Conservation (phyloP, 2,888 invertebrate species). For the Ditylenchus weischeri region DNA sequence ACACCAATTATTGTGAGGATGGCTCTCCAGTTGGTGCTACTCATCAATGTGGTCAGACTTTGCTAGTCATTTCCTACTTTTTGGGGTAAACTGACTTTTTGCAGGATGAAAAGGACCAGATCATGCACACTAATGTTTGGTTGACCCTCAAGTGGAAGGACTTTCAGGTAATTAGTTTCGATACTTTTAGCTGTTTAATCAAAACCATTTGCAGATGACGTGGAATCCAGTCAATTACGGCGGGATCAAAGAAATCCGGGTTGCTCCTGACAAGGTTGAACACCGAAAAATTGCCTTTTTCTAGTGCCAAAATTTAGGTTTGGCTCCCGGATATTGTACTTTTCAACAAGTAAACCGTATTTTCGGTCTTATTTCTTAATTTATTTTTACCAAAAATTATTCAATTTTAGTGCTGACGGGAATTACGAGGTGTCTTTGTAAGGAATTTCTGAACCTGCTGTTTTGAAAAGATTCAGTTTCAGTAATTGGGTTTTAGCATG, state of each 20-base stretch:
- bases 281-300: too few species aligned
- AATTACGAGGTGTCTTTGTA: slow-evolving; percentile 91
- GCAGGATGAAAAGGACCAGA: slow-evolving; percentile 61
- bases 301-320: slow-evolving; percentile 11
- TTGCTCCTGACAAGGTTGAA: slow-evolving; percentile 60
- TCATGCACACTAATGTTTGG: slow-evolving; percentile 62
- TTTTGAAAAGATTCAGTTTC: too few species aligned
- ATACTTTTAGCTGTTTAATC: slow-evolving; percentile 29
- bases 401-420: slow-evolving; percentile 84
- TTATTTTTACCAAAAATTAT: not conserved
- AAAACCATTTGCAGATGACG: slow-evolving; percentile 56
- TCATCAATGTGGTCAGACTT: slow-evolving; percentile 62
- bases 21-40: slow-evolving; percentile 59
- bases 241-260: slow-evolving; percentile 58
- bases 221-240: slow-evolving; percentile 59
- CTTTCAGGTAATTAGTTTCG: slow-evolving; percentile 12
- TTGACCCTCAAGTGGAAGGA: slow-evolving; percentile 59
- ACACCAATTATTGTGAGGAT: slow-evolving; percentile 54
- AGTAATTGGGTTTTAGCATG: slow-evolving; percentile 64
- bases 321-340: slow-evolving; percentile 61
- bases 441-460: not conserved
- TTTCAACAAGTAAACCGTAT: slow-evolving; percentile 60
- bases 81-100: slow-evolving; percentile 16
- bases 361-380: slow-evolving; percentile 1
- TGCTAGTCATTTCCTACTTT: not conserved